A percentile compares a stretch with the other conserved stretches of the same genome.
Conservation (phyloP, 1,140 invertebrate species). For the Laodelphax striatellus region DNA sequence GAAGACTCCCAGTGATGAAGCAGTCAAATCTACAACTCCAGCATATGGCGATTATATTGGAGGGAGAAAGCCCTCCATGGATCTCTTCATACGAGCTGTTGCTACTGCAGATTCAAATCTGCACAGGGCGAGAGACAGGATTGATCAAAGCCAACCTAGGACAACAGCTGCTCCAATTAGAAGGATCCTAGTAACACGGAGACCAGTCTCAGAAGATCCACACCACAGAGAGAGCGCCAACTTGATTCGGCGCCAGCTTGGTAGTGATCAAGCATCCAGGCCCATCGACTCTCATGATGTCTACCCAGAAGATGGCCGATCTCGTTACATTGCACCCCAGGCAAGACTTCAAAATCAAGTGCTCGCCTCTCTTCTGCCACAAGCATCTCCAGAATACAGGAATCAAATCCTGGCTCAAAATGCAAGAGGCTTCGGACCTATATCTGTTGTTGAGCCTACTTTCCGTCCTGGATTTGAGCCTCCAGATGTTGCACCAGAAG, state of each 20-base stretch:
- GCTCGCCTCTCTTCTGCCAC: conserved; percentile 3
- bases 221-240: conserved; percentile 36
- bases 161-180: conserved; percentile 31
- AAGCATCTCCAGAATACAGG: conserved; percentile 3
- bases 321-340: conserved; percentile 33
- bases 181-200: conserved; percentile 33
- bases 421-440: neutral
- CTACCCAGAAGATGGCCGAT: conserved; percentile 26
- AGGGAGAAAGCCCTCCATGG: conserved; percentile 32
- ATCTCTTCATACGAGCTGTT: conserved; percentile 29
- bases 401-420: conserved; percentile 8
- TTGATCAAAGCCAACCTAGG: conserved; percentile 17
- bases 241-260: conserved; percentile 42
- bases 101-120: conserved; percentile 25
- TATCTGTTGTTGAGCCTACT: neutral
- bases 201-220: conserved; percentile 31
- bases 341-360: conserved; percentile 26
- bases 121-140: conserved; percentile 5
- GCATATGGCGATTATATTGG: conserved; percentile 25
- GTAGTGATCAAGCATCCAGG: conserved; percentile 26
- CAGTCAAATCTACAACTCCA: neutral
- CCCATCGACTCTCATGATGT: conserved; percentile 21
- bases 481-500: conserved; percentile 29
- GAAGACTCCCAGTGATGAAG: neutral
- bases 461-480: neutral